Conservation (phyloP, 1,140 invertebrate genomes). For the Paraescarpia echinospica region DNA sequence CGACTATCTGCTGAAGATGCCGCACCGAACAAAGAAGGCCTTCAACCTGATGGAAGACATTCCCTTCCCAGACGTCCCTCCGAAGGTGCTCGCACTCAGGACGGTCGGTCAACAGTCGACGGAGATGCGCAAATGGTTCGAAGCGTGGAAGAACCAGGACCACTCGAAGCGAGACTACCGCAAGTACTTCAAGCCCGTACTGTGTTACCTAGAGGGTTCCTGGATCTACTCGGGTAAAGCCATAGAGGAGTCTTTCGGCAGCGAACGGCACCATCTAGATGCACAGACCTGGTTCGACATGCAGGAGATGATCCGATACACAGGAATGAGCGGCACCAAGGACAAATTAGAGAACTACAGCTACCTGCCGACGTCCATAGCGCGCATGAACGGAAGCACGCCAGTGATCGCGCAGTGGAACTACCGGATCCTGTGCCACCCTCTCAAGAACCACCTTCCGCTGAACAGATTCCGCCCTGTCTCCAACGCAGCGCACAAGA, state of each 20-base stretch:
- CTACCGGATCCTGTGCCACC: slow-evolving; percentile 38
- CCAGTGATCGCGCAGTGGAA: slow-evolving; percentile 40
- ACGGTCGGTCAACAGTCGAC: slow-evolving; percentile 10
- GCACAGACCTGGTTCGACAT: neutral
- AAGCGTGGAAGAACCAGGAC: slow-evolving; percentile 35
- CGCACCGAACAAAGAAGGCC: neutral
- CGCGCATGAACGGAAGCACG: slow-evolving; percentile 31
- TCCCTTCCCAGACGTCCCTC: neutral
- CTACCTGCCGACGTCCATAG: slow-evolving; percentile 40
- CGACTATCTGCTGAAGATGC: slow-evolving; percentile 25
- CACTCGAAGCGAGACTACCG: slow-evolving; percentile 26
- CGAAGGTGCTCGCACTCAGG: neutral
- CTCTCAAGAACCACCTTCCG: slow-evolving; percentile 31
- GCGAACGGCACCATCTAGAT: slow-evolving; percentile 9
- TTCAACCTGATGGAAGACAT: neutral
- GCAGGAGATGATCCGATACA: slow-evolving; percentile 32
- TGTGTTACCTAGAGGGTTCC: slow-evolving; percentile 41
- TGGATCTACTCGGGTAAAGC: slow-evolving; percentile 32
- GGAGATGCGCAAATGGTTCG: slow-evolving; percentile 31
- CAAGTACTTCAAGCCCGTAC: slow-evolving; percentile 32
- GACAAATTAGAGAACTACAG: slow-evolving; percentile 37
- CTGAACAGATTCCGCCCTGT: slow-evolving; percentile 15
- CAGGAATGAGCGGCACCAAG: slow-evolving; percentile 37
- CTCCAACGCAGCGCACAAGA: neutral
- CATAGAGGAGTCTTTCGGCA: neutral